Conservation (phyloP, 2,888 invertebrate genomes). For the Cataglyphis albicans region DNA sequence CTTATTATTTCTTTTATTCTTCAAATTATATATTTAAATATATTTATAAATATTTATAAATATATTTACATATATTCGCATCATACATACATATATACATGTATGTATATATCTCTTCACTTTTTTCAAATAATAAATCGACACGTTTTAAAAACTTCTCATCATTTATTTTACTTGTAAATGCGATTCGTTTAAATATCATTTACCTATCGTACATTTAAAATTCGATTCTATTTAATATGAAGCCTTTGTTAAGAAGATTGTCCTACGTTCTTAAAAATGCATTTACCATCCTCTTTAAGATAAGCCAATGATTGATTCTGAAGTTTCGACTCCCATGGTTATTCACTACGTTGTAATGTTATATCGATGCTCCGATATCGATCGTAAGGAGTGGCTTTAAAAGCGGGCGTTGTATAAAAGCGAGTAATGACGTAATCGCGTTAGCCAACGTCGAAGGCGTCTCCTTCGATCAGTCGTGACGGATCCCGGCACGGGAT, state of each 20-base stretch:
- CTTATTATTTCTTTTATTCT: not conserved
- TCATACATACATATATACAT: not conserved
- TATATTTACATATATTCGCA: not conserved
- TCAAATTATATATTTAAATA: not conserved
- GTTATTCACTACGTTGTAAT: conserved; percentile 33
- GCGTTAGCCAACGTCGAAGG: conserved; percentile 33
- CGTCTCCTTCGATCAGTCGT: conserved; percentile 42
- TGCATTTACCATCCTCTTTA: conserved; percentile 9
- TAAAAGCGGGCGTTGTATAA: conserved; percentile 29
- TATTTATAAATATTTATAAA: not conserved
- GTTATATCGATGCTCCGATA: conserved; percentile 33
- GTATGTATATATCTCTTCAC: too few species aligned
- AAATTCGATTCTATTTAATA: conserved; percentile 10
- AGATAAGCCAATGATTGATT: conserved; percentile 27
- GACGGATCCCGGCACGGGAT: conserved; percentile 35
- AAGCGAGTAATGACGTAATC: conserved; percentile 40
- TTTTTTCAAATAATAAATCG: not conserved
- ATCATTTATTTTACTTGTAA: not conserved
- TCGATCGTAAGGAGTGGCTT: conserved; percentile 41
- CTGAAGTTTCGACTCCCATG: conserved; percentile 12
- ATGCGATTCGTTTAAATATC: not conserved
- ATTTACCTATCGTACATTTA: not conserved
- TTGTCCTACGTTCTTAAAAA: not conserved
- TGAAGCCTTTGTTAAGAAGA: conserved; percentile 11
- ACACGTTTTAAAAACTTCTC: not conserved